Evolutionary conservation across 2,797 vertebrate species (phyloP), one percentile per base, ranked within the genome.

Genomic region (Platyrinchus mystaceus): DNA sequence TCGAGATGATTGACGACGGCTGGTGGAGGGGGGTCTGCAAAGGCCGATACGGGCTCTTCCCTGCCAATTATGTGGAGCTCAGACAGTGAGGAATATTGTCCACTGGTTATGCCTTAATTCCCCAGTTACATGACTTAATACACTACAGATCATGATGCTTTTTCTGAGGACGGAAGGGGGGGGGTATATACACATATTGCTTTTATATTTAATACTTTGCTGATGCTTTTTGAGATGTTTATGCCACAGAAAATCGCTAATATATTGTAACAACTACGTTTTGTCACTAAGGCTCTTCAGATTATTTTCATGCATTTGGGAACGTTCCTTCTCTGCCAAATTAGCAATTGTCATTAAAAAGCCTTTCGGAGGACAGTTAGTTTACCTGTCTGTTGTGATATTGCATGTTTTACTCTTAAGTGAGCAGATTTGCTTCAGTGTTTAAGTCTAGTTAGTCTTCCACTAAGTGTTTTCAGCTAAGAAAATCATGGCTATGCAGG

Each of bases 1-100:
- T 99, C 2, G 99, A 99, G 97, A 99, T 99, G 99, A 99, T 99
- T 0, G 99, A 99, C 0, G 99, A 99, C 5, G 99, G 99, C 97
- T 99, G 99, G 99, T 99, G 99, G 99, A 97, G 99, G 3, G 99
- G 99, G 0, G 98, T 99, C 70, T 99, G 99, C 97, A 97, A 98
- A 75, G 99, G 99, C 80, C 93, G 98, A 21, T 99, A 98, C 2
- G 99, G 99, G 95, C 98, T 99, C 20, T 99, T 99, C 97, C 99
- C 99, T 0, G 99, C 99, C 60, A 99, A 99, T 95, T 99, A 99
- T 1, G 99, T 99, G 83, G 99, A 99, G 96, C 98, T 99, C 47
- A 97, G 98, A 93, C 99, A 98, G 86, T 99, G 98, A 98, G 47
- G 56, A 30, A 28, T 30, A 5, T 76, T 64, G 47, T 15, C 62